Percentiles rank a stretch among this genome's conserved stretches.
Conservation (phyloP, 1,140 invertebrate species). For the Lordiphosa mommai region DNA sequence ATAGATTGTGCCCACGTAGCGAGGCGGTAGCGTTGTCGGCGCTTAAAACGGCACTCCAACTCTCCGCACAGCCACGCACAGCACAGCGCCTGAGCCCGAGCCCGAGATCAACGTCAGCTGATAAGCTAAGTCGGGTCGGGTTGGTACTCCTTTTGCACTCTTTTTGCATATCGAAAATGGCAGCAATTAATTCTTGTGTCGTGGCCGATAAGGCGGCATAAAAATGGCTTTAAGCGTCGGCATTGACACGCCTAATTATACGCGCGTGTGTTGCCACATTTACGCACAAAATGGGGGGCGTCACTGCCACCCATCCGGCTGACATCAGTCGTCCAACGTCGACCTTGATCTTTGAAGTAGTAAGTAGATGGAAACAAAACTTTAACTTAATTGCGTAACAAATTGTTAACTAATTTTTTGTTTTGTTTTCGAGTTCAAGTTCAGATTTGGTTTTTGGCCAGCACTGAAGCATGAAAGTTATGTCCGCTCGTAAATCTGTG, state of each 20-base stretch:
- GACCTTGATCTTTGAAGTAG: constrained; percentile 61
- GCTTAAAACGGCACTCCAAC: constrained; percentile 57
- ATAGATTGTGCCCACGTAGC: constrained; percentile 73
- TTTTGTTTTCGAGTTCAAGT: constrained; percentile 43
- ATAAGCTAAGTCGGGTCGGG: constrained; percentile 44
- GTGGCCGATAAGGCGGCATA: constrained; percentile 48
- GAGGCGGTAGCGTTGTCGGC: constrained; percentile 45
- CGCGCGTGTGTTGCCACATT: constrained; percentile 63
- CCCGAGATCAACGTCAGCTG: constrained; percentile 65
- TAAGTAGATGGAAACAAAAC: constrained; percentile 32
- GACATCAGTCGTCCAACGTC: constrained; percentile 46
- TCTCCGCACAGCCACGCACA: constrained; percentile 36
- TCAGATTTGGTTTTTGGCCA: constrained; percentile 30
- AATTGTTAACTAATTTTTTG: constrained; percentile 67
- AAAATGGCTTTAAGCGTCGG: constrained; percentile 67
- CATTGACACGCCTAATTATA: constrained; percentile 73
- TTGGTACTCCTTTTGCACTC: constrained; percentile 29
- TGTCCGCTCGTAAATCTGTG: constrained; percentile 67
- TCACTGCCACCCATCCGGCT: constrained; percentile 54
- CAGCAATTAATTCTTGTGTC: constrained; percentile 72
- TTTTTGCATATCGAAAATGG: constrained; percentile 72
- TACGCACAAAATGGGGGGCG: constrained; percentile 56
- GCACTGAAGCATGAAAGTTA: constrained; percentile 73
- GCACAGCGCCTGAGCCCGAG: too few relatives aligned
- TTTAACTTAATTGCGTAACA: constrained; percentile 69